Evolutionary conservation across 2,113 vertebrate genomes (phyloP).

Genomic region (Copsychus sechellarum): DNA sequence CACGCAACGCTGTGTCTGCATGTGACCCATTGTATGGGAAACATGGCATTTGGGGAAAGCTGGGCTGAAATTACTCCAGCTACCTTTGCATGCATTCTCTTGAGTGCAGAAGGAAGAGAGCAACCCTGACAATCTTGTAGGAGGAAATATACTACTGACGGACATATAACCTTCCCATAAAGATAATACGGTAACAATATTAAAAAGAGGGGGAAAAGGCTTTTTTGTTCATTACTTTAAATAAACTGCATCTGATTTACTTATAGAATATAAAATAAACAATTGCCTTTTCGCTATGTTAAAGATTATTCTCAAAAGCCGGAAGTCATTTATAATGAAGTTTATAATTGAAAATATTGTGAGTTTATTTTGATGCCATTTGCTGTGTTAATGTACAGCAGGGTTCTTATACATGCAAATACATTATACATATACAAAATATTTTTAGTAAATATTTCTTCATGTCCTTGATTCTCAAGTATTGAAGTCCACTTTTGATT

Average conservation of each 20-base stretch:
- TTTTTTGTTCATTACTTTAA: background rate
- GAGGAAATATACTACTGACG: background rate
- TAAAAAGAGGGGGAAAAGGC: background rate
- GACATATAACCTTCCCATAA: background rate
- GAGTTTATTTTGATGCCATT: background rate
- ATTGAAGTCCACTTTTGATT: background rate
- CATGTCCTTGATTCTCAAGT: background rate
- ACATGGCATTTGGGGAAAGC: background rate
- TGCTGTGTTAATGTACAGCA: background rate
- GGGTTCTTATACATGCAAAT: background rate
- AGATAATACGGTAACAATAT: background rate
- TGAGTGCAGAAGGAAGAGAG: background rate
- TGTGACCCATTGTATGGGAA: background rate
- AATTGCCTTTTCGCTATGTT: background rate
- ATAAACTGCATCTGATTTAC: background rate
- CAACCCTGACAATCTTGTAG: background rate
- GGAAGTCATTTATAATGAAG: background rate
- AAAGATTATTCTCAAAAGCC: background rate
- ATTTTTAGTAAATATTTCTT: background rate
- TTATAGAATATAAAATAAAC: background rate
- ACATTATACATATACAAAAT: background rate
- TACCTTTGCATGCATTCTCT: background rate
- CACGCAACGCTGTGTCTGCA: accelerated
- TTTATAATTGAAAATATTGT: background rate
- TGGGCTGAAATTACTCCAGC: background rate